These are phyloP conservation scores for Nephrocerus scutellatus DNA, from an alignment of 2,888 invertebrate species.

Conservation along the genomic window DNA sequence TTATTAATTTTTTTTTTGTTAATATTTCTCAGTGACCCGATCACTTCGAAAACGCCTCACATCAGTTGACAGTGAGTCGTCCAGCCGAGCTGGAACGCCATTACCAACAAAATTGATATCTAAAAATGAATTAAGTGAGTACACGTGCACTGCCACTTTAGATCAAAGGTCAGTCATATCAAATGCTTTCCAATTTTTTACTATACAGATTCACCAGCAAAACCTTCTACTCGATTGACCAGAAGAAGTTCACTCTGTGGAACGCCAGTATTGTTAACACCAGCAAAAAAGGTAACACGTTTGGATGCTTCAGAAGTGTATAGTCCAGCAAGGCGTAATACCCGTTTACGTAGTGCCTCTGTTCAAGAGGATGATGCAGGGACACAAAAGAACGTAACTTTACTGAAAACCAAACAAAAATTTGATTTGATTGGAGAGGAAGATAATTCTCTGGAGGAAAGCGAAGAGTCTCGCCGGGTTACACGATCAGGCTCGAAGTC, in stretches of 20 bases:
- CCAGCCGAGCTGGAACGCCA: slow-evolving; percentile 29
- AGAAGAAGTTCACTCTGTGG: too few relatives aligned
- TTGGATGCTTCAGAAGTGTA: slow-evolving; percentile 23
- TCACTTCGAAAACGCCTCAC: slow-evolving; percentile 29
- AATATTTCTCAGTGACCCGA: slow-evolving; percentile 27
- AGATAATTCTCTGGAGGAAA: slow-evolving; percentile 10
- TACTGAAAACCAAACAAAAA: slow-evolving; percentile 2
- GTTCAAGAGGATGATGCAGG: slow-evolving; percentile 18
- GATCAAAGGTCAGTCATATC: slow-evolving; percentile 15
- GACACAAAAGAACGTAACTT: neutral
- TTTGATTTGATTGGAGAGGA: slow-evolving; percentile 22
- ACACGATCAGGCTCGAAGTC: slow-evolving; percentile 26
- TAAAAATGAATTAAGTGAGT: slow-evolving; percentile 16
- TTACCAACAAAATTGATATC: slow-evolving; percentile 15
- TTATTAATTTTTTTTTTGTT: slow-evolving; percentile 3
- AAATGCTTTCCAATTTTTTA: too few relatives aligned
- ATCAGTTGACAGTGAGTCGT: slow-evolving; percentile 27
- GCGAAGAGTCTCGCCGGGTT: slow-evolving; percentile 5
- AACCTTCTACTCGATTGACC: too few relatives aligned
- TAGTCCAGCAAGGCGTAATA: slow-evolving; percentile 23
- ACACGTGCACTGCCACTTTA: slow-evolving; percentile 24
- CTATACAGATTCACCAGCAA: too few relatives aligned
- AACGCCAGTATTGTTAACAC: slow-evolving; percentile 9
- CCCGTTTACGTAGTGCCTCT: slow-evolving; percentile 22
- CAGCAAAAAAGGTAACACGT: slow-evolving; percentile 18